Percentiles rank a stretch among this genome's conserved stretches.
Evolutionary conservation across 2,888 invertebrate species (phyloP).

Genomic region (Melitaea athalia): DNA sequence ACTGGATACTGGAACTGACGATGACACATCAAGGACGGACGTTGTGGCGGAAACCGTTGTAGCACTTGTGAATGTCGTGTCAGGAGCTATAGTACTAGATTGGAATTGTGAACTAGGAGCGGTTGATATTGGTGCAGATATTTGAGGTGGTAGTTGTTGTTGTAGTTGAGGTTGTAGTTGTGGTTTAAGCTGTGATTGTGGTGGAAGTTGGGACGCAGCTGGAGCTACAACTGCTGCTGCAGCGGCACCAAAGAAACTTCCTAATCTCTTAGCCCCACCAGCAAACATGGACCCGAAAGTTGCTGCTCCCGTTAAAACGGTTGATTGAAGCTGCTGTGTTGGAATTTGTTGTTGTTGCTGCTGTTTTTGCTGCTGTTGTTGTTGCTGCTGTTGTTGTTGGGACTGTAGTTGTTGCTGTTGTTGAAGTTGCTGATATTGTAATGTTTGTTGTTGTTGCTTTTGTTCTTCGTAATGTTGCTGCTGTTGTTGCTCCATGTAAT

Average conservation of each 20-base stretch:
- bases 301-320: conserved; percentile 73
- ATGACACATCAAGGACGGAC: conserved; percentile 71
- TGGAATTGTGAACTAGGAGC: conserved; percentile 23
- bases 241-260: conserved; percentile 77
- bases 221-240: conserved; percentile 73
- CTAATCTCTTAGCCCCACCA: conserved; percentile 77
- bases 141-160: conserved; percentile 25
- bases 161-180: too few relatives aligned
- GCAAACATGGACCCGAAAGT: conserved; percentile 78
- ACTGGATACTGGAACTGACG: conserved; percentile 63
- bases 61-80: conserved; percentile 64
- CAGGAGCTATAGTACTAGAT: conserved; percentile 48
- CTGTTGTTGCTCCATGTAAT: conserved; percentile 45
- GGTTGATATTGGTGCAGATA: conserved; percentile 34
- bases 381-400: conserved; percentile 52
- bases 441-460: conserved; percentile 46
- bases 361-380: conserved; percentile 60
- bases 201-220: conserved; percentile 53
- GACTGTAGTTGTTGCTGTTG: conserved; percentile 47
- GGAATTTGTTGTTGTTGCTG: conserved; percentile 67
- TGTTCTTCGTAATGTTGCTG: conserved; percentile 46
- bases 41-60: conserved; percentile 60
- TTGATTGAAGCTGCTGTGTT: conserved; percentile 69
- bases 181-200: conserved; percentile 21
- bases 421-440: conserved; percentile 51